Evolutionary conservation across 2,113 vertebrate genomes (phyloP), one percentile per base, ranked within the genome.

Genomic region (Dissostichus mawsoni): DNA sequence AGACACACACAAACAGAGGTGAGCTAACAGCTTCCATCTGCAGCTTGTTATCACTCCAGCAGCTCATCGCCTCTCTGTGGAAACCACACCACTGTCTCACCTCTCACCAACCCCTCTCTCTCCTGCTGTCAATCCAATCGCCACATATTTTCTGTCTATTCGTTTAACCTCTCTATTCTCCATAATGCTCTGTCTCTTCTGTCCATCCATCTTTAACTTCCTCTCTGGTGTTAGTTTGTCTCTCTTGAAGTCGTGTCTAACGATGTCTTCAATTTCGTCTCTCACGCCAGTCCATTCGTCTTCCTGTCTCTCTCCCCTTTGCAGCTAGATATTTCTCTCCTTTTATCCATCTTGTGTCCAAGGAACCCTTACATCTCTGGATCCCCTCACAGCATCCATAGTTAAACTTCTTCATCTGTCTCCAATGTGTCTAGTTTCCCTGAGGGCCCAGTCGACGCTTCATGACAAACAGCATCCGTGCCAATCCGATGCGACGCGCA

Each of bases 21-120:
- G 82, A 81, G 36, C 66, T 84, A 80, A 87, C 83, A 78, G 83
- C 71, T 87, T 78, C 87, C 90, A 92, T 88, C 79, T 92, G 90
- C 17, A 73, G 76, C 90, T 88, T 89, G 89, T 93, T 92, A 90
- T 82, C 86, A 64, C 82, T 83, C 76, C 53, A 45, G 74, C 76
- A 77, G 78, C 68, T 91, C 85, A 76, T 83, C 78, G 48, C 65
- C 77, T 84, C 69, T 8, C 70, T 36, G 73, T 53, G 67, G 82
- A 87, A 92, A 79, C 75, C 77, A 63, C 84, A 72, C 75, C 65
- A 65, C 67, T 41, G 63, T 73, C 78, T 87, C 78, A 78, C 75
- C 73, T 81, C 69, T 83, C 87, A 75, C 65, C 61, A 82, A 41
- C 58, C 63, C 68, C 64, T 59, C 58, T 61, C 51, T 48, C 57